Evolutionary conservation across 2,888 invertebrate species (phyloP).

Genomic region (Eremobia ochroleuca): DNA sequence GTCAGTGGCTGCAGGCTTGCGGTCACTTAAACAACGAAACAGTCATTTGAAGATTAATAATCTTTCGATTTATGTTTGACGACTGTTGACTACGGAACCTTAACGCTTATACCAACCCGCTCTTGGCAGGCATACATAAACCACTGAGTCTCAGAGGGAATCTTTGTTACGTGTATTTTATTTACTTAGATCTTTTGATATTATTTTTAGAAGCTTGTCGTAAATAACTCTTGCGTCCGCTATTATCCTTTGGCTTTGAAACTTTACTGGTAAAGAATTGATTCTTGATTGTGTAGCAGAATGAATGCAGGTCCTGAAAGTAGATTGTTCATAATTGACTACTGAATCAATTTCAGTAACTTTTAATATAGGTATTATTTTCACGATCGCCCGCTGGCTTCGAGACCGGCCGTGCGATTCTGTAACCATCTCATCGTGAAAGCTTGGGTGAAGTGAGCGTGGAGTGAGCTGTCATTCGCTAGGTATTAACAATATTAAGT

Average conservation of each 20-base stretch:
- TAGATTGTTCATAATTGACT: too few species aligned
- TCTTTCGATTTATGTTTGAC: neutral
- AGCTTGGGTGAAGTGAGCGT: too few species aligned
- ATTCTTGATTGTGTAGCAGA: neutral
- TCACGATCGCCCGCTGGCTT: too few species aligned
- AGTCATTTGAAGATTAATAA: neutral
- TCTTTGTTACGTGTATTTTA: constrained; percentile 61
- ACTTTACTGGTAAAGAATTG: neutral
- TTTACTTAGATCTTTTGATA: constrained; percentile 59
- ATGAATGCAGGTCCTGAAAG: too few species aligned
- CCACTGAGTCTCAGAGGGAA: constrained; percentile 47
- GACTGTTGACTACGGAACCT: constrained; percentile 36
- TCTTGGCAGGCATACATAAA: constrained; percentile 49
- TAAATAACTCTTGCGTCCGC: constrained; percentile 34
- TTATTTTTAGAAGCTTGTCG: constrained; percentile 57
- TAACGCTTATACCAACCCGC: neutral
- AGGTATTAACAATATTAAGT: too few species aligned
- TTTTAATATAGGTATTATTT: too few species aligned
- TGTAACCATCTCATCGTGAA: too few species aligned
- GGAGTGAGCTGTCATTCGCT: too few species aligned
- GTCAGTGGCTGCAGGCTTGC: neutral
- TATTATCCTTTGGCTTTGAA: constrained; percentile 1
- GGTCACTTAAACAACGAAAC: neutral
- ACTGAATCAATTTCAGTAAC: too few species aligned
- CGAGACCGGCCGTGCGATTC: too few species aligned